phyloP scores from a whole-genome alignment of 2,797 vertebrate species.

The Pitangus sulphuratus region DNA sequence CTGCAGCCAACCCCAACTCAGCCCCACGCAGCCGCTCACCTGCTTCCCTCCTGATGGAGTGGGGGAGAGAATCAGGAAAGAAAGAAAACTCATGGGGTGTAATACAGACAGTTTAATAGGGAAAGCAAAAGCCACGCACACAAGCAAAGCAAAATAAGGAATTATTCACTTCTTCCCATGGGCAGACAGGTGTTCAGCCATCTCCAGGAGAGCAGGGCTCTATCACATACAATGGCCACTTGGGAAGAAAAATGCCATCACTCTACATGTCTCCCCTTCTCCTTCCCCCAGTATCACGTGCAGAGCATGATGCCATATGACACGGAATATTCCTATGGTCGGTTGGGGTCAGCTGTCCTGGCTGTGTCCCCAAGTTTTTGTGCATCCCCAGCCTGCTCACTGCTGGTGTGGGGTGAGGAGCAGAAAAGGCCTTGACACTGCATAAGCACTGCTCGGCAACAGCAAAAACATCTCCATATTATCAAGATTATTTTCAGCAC shows the following conservation, averaged over 20 bases:
- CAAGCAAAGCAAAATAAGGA: background rate
- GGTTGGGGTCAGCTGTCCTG: background rate
- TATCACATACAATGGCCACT: background rate
- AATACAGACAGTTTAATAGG: background rate
- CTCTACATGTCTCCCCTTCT: background rate
- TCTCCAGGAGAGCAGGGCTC: background rate
- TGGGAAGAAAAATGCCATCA: background rate
- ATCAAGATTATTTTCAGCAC: background rate
- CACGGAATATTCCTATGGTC: background rate
- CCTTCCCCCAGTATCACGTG: background rate
- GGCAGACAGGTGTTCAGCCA: background rate
- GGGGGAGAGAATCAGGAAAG: background rate
- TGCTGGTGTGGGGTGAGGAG: background rate
- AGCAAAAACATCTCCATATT: background rate
- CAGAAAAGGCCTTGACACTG: background rate
- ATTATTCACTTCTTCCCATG: background rate
- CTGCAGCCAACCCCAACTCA: background rate
- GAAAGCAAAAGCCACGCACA: background rate
- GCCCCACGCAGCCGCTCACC: fast-evolving
- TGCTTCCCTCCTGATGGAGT: background rate
- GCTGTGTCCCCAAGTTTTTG: background rate
- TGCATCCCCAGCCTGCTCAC: background rate
- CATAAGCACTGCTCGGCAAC: background rate
- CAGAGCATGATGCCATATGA: background rate
- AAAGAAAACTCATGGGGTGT: background rate